Conservation (phyloP, 2,888 invertebrate genomes). For the Hypena proboscidalis region DNA sequence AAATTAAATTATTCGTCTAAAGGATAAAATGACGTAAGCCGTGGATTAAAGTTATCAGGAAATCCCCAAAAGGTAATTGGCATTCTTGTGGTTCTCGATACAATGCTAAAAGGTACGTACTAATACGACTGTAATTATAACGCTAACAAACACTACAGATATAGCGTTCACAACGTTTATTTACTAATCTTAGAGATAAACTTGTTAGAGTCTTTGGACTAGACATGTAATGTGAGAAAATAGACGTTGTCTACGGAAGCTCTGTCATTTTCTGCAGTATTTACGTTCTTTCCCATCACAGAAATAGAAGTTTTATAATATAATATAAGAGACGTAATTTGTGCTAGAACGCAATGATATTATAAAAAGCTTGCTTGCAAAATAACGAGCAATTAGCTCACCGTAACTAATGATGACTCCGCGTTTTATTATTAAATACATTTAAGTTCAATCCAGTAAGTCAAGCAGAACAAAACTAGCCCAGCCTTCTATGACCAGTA, state of each 20-base stretch:
- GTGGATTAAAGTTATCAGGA: neutral
- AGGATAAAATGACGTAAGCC: neutral
- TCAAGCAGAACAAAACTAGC: conserved; percentile 13
- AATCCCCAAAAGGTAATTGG: neutral
- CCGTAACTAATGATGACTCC: neutral
- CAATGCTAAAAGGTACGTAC: no score
- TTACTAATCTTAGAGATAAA: neutral
- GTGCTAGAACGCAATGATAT: neutral
- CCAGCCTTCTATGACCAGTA: conserved; percentile 4
- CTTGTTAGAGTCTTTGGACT: neutral
- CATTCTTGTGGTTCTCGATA: no score
- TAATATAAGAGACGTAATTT: neutral
- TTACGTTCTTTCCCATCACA: neutral
- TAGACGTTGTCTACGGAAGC: conserved; percentile 2
- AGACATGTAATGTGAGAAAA: neutral
- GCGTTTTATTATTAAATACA: neutral
- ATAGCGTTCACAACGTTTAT: no score
- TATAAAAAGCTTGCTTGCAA: neutral
- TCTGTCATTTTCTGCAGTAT: conserved; percentile 4
- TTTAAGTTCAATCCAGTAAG: conserved; percentile 8
- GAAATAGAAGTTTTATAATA: neutral
- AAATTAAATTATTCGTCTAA: no score
- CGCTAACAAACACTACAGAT: no score
- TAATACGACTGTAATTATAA: no score
- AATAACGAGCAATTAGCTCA: neutral